phyloP scores from a whole-genome alignment of 2,888 invertebrate genomes.

The Spodoptera littoralis region DNA sequence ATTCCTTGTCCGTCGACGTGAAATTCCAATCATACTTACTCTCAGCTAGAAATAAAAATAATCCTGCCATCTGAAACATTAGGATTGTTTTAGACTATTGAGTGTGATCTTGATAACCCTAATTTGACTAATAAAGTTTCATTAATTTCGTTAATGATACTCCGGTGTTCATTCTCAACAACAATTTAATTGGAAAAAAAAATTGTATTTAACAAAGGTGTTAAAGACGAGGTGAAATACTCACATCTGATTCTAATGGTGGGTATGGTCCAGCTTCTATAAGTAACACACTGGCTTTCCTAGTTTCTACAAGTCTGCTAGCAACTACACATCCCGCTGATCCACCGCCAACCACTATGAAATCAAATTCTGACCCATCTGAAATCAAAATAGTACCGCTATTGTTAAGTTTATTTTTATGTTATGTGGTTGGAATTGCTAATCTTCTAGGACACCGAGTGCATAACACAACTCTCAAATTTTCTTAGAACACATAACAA shows the following conservation, averaged over 20 bases:
- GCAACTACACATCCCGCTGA: slow-evolving; percentile 63
- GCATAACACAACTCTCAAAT: no score
- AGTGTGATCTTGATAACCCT: no score
- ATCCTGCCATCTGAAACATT: slow-evolving; percentile 18
- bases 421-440: no score
- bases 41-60: slow-evolving; percentile 52
- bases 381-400: slow-evolving; percentile 13
- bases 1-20: slow-evolving; percentile 51
- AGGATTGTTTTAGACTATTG: no score
- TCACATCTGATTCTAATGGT: slow-evolving; percentile 60
- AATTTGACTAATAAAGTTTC: no score
- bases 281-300: slow-evolving; percentile 49
- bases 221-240: slow-evolving; percentile 7
- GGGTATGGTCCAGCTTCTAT: slow-evolving; percentile 66
- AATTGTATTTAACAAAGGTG: no score
- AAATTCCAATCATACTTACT: slow-evolving; percentile 63
- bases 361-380: slow-evolving; percentile 58
- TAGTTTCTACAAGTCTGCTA: slow-evolving; percentile 53
- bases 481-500: no score
- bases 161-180: no score
- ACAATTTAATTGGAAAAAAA: no score
- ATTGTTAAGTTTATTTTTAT: no score
- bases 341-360: slow-evolving; percentile 62
- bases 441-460: no score
- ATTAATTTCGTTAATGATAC: no score